These are phyloP conservation scores for Girardinichthys multiradiatus DNA, from an alignment of 2,113 vertebrate species.

Conservation along the genomic window DNA sequence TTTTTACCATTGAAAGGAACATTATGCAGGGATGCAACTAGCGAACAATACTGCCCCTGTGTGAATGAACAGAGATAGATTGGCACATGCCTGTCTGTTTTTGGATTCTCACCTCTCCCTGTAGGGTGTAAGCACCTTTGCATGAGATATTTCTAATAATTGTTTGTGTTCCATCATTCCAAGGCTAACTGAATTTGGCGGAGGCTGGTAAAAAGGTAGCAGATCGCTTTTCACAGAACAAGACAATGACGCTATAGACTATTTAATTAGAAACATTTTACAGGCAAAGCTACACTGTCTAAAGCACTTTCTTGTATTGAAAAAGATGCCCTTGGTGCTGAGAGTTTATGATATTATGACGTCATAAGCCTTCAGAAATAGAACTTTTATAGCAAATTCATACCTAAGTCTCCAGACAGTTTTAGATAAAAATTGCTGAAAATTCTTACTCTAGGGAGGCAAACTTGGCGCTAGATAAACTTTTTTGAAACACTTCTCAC, in stretches of 20 bases:
- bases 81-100: conserved; percentile 55
- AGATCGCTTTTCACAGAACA: background rate
- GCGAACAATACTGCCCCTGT: conserved; percentile 52
- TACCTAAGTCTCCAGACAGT: background rate
- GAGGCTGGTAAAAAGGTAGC: background rate
- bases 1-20: conserved; percentile 51
- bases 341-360: too few species aligned
- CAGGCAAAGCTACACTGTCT: too few species aligned
- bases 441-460: background rate
- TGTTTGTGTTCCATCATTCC: background rate
- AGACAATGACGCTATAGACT: conserved; percentile 7
- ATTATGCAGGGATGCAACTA: conserved; percentile 46
- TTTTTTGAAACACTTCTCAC: background rate
- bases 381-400: background rate
- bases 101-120: conserved; percentile 42
- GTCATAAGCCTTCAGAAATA: background rate
- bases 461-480: background rate
- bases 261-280: background rate
- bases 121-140: conserved; percentile 37
- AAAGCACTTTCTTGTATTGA: too few species aligned
- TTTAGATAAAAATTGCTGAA: conserved; percentile 23
- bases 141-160: conserved; percentile 27
- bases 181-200: background rate
- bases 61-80: conserved; percentile 54
- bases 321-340: too few species aligned